These are phyloP conservation scores for Trematocara zebra DNA, from an alignment of 2,113 vertebrate species.

Conservation along the genomic window DNA sequence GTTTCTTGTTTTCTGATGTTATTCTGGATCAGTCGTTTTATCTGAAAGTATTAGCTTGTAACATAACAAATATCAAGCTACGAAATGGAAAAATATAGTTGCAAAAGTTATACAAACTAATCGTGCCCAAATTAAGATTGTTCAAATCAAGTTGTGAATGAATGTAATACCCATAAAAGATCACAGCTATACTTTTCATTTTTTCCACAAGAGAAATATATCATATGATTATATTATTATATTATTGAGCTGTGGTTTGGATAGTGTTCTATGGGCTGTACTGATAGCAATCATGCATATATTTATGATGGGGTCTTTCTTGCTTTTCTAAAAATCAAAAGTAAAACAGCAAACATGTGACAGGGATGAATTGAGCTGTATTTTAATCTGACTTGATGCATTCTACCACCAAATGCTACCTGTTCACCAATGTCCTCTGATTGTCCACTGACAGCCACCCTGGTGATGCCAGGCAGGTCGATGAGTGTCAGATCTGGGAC, in stretches of 20 bases:
- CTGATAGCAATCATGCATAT: neutral
- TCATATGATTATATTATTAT: neutral
- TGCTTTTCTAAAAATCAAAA: neutral
- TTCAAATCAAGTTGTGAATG: neutral
- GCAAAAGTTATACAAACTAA: neutral
- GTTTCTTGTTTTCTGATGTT: slow-evolving; percentile 82
- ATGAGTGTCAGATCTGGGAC: slow-evolving; percentile 89
- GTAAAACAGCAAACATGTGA: neutral
- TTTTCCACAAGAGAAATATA: neutral
- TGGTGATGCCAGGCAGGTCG: slow-evolving; percentile 87
- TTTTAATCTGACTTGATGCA: neutral
- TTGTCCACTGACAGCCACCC: slow-evolving; percentile 82
- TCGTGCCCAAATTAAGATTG: neutral
- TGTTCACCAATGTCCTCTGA: slow-evolving; percentile 78
- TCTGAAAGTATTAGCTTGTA: slow-evolving; percentile 62
- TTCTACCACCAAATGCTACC: slow-evolving; percentile 51
- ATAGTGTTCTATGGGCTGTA: neutral
- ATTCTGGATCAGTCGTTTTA: slow-evolving; percentile 75
- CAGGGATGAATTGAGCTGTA: neutral
- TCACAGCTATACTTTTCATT: neutral
- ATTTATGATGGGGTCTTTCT: neutral
- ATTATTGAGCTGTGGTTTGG: neutral
- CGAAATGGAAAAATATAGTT: neutral
- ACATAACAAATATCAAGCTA: neutral
- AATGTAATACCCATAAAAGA: neutral